Conservation (phyloP, 2,797 vertebrate genomes). For the Ptychobarbus kaznakovi region DNA sequence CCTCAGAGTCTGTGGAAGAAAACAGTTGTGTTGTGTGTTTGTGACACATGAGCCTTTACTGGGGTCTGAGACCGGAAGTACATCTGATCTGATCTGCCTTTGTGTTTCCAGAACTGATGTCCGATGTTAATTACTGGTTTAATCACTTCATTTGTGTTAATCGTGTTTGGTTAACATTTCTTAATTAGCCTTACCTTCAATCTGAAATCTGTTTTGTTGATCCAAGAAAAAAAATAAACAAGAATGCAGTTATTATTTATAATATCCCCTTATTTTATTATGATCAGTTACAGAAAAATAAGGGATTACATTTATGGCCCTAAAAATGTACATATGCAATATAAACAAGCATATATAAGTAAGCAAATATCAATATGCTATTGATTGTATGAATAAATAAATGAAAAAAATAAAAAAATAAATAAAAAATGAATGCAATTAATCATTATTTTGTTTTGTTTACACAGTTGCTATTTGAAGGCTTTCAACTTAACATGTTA, state of each 20-base stretch:
- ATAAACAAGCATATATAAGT: too few species aligned
- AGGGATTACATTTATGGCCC: not conserved
- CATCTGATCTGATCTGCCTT: not conserved
- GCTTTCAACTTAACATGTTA: not conserved
- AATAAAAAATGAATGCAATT: not conserved
- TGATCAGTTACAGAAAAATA: too few species aligned
- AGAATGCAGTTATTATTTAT: not conserved
- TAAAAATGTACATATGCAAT: not conserved
- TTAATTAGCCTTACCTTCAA: too few species aligned
- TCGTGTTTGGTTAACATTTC: not conserved
- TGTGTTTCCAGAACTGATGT: not conserved
- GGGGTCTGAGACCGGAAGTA: not conserved
- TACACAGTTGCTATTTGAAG: not conserved
- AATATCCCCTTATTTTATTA: not conserved
- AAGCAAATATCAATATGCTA: too few species aligned
- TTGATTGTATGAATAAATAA: too few species aligned
- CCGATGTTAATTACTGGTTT: not conserved
- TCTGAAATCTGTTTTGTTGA: not conserved
- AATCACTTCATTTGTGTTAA: not conserved
- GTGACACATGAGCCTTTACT: constrained; percentile 16
- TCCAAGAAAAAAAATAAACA: not conserved
- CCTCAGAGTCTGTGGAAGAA: constrained; percentile 19
- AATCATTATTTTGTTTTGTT: not conserved
- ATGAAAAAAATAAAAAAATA: too few species aligned
- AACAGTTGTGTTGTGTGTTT: constrained; percentile 48